Conservation (phyloP, 2,888 invertebrate genomes). For the Polyommatus iphigenia region DNA sequence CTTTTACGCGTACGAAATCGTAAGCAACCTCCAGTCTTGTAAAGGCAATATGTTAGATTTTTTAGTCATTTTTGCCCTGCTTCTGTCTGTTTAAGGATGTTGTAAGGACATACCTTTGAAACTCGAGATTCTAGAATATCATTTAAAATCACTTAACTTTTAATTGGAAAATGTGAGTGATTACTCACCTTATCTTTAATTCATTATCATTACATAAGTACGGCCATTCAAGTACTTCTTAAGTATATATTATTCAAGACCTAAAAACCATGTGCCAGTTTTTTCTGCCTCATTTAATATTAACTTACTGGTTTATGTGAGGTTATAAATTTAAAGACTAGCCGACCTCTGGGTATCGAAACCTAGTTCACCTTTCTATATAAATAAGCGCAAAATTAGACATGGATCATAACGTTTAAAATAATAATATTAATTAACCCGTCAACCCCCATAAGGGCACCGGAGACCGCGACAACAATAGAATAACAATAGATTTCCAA, state of each 20-base stretch:
- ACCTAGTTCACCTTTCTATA: not conserved
- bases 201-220: slow-evolving; percentile 19
- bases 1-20: too few relatives aligned
- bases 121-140: not conserved
- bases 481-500: too few relatives aligned
- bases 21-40: not conserved
- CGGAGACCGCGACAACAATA: too few relatives aligned
- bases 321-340: not conserved
- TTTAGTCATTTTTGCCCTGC: not conserved
- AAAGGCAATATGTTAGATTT: not conserved
- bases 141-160: not conserved
- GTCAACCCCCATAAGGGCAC: too few relatives aligned
- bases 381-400: not conserved
- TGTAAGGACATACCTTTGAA: not conserved
- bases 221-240: not conserved
- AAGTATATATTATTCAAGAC: slow-evolving; percentile 20
- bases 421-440: not conserved
- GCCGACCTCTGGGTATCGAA: not conserved
- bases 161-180: slow-evolving; percentile 19
- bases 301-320: slow-evolving; percentile 5
- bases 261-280: slow-evolving; percentile 18
- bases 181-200: slow-evolving; percentile 18
- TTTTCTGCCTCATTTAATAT: slow-evolving; percentile 18
- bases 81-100: not conserved
- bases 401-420: not conserved